Evolutionary conservation across 2,113 vertebrate species (phyloP).

Genomic region (Pedetes capensis): DNA sequence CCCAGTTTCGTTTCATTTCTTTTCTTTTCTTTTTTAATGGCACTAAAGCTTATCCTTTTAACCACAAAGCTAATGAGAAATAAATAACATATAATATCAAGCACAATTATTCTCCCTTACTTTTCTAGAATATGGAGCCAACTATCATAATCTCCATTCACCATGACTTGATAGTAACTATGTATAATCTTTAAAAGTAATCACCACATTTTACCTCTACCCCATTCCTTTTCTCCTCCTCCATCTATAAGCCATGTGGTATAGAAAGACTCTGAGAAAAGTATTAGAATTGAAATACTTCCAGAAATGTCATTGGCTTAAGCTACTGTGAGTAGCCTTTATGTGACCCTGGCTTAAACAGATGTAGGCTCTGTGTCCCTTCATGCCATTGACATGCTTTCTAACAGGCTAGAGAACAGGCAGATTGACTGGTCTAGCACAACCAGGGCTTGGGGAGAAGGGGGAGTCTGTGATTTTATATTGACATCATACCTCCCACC

Average conservation of each 20-base stretch:
- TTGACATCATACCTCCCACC: conserved; percentile 56
- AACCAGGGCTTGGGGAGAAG: conserved; percentile 5
- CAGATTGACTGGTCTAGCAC: conserved; percentile 20
- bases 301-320: conserved; percentile 46
- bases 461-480: conserved; percentile 1
- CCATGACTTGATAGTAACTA: background rate
- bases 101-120: background rate
- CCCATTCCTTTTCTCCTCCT: background rate
- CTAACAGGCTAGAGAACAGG: conserved; percentile 17
- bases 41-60: background rate
- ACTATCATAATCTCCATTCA: background rate
- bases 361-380: conserved; percentile 54
- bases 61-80: conserved; percentile 52
- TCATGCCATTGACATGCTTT: conserved; percentile 35
- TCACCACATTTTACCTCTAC: background rate
- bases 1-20: too few relatives aligned
- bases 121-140: conserved; percentile 11
- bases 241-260: background rate
- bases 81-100: conserved; percentile 37
- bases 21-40: conserved; percentile 40
- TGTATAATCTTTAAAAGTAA: conserved; percentile 33
- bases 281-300: conserved; percentile 32
- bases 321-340: conserved; percentile 43
- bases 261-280: background rate
- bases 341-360: conserved; percentile 32